Evolutionary conservation across 2,113 vertebrate species (phyloP).

Genomic region (Plotosus lineatus): DNA sequence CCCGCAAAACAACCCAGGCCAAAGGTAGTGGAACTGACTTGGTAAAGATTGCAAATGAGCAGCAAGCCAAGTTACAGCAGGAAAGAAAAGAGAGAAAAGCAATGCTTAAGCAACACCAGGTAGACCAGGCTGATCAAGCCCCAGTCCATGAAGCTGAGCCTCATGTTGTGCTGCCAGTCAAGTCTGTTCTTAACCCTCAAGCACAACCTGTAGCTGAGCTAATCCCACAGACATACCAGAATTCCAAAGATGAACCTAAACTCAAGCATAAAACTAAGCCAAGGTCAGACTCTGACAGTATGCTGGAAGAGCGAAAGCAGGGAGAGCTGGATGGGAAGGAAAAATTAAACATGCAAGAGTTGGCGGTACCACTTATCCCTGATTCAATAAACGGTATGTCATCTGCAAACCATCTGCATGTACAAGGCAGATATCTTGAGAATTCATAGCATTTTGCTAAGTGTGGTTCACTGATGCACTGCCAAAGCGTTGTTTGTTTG

Average conservation of each 20-base stretch:
- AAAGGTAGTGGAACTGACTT: conserved; percentile 65
- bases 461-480: background rate
- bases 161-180: background rate
- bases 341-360: background rate
- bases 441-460: background rate
- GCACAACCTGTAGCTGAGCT: conserved; percentile 34
- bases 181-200: conserved; percentile 8
- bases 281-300: background rate
- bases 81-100: conserved; percentile 59
- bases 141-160: background rate
- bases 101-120: conserved; percentile 51
- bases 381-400: conserved; percentile 66
- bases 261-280: conserved; percentile 16
- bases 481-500: no score
- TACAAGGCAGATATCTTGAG: background rate
- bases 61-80: conserved; percentile 62
- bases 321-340: background rate
- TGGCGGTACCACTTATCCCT: conserved; percentile 60
- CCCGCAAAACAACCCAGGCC: conserved; percentile 69
- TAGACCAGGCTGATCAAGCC: conserved; percentile 31
- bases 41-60: conserved; percentile 63
- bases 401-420: conserved; percentile 1
- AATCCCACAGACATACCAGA: conserved; percentile 5
- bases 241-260: background rate
- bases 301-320: background rate